Percentiles rank a stretch among this genome's conserved stretches.
These are phyloP conservation scores for Patella pellucida DNA, from an alignment of 2,888 invertebrate species.

Conservation along the genomic window DNA sequence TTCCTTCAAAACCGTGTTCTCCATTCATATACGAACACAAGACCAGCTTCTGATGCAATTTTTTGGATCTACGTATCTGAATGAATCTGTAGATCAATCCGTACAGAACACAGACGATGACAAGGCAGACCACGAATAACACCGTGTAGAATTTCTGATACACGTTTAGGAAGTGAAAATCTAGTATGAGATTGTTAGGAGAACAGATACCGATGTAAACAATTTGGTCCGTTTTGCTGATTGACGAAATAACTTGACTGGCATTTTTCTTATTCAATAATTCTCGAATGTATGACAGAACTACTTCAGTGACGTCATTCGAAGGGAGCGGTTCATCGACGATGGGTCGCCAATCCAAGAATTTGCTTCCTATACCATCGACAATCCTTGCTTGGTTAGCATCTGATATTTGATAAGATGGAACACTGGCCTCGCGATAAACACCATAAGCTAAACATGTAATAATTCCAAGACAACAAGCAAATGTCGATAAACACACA, in stretches of 20 bases:
- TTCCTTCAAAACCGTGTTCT: slow-evolving; percentile 30
- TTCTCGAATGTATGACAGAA: slow-evolving; percentile 17
- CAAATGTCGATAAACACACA: slow-evolving; percentile 40
- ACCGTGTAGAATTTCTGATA: slow-evolving; percentile 66
- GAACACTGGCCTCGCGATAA: slow-evolving; percentile 25
- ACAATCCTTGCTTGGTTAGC: background rate
- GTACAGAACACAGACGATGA: slow-evolving; percentile 67
- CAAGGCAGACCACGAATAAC: slow-evolving; percentile 63
- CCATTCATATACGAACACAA: slow-evolving; percentile 39
- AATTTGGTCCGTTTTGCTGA: background rate
- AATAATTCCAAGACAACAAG: slow-evolving; percentile 49
- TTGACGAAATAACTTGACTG: background rate
- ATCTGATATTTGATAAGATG: background rate
- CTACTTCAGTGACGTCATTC: slow-evolving; percentile 24
- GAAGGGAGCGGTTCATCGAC: slow-evolving; percentile 25
- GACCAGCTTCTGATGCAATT: slow-evolving; percentile 36
- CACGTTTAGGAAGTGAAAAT: slow-evolving; percentile 42
- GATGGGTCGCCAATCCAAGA: slow-evolving; percentile 15
- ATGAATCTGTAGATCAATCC: slow-evolving; percentile 65
- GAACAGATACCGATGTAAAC: slow-evolving; percentile 54
- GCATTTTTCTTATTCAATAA: slow-evolving; percentile 22
- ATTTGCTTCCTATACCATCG: background rate
- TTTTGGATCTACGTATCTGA: slow-evolving; percentile 40
- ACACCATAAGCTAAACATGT: slow-evolving; percentile 52
- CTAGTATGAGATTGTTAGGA: slow-evolving; percentile 45